These are phyloP conservation scores for Notospermus geniculatus DNA, from an alignment of 1,140 invertebrate genomes.

Conservation along the genomic window DNA sequence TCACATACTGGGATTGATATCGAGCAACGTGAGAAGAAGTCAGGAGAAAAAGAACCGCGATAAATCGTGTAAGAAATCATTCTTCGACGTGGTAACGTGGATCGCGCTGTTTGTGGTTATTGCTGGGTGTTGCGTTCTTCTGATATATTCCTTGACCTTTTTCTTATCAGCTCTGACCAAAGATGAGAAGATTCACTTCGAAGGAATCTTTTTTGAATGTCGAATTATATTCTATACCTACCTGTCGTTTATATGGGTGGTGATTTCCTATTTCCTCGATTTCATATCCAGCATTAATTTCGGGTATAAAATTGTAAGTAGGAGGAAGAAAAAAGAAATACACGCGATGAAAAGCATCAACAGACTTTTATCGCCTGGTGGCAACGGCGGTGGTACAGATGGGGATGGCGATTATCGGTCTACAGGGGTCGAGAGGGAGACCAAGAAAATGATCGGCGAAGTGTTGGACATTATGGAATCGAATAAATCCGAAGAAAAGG, in stretches of 20 bases:
- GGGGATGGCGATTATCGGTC: not conserved
- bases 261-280: constrained; percentile 5
- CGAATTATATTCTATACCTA: constrained; percentile 9
- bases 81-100: constrained; percentile 4
- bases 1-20: constrained; percentile 5
- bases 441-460: constrained; percentile 5
- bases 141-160: not conserved
- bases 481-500: constrained; percentile 8
- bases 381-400: not conserved
- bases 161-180: constrained; percentile 5
- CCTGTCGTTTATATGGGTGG: constrained; percentile 3
- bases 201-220: constrained; percentile 6
- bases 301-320: constrained; percentile 9
- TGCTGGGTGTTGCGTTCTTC: not conserved
- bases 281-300: constrained; percentile 7
- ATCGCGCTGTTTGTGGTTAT: constrained; percentile 9
- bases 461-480: constrained; percentile 11
- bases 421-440: constrained; percentile 2
- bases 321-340: constrained; percentile 10
- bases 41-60: constrained; percentile 7
- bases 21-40: constrained; percentile 10
- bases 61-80: not conserved
- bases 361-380: not conserved
- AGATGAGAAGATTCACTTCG: constrained; percentile 6
- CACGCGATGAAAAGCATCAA: constrained; percentile 3